These are phyloP conservation scores for Tetragnatha versicolor DNA, from an alignment of 1,140 invertebrate species.

Conservation along the genomic window DNA sequence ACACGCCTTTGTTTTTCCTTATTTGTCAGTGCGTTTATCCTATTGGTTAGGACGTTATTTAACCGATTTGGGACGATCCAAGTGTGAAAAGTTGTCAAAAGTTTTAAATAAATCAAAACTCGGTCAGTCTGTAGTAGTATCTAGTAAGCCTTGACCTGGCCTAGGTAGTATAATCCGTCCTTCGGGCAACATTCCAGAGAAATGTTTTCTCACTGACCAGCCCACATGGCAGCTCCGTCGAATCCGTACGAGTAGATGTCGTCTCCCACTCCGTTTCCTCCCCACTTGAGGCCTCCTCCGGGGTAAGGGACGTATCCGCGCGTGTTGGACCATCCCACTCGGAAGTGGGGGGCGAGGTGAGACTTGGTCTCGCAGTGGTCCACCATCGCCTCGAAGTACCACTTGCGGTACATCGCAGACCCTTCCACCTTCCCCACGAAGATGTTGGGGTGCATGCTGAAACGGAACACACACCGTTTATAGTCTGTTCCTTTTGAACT, in stretches of 20 bases:
- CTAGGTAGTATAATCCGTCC: no score
- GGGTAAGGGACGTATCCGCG: slow-evolving; percentile 91
- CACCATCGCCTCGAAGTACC: slow-evolving; percentile 99
- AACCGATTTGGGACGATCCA: no score
- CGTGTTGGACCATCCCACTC: slow-evolving; percentile 98
- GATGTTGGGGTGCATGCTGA: slow-evolving; percentile 95
- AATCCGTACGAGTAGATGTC: slow-evolving; percentile 98
- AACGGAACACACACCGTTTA: slow-evolving; percentile 61
- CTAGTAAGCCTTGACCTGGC: no score
- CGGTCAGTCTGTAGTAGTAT: no score
- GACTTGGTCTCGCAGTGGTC: slow-evolving; percentile 96
- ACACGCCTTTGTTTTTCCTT: no score
- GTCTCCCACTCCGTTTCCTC: slow-evolving; percentile 97
- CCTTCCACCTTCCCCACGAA: slow-evolving; percentile 97
- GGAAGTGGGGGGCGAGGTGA: slow-evolving; percentile 91
- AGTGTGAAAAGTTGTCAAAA: no score
- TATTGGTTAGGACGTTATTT: no score
- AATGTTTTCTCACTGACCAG: no score
- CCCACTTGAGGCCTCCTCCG: slow-evolving; percentile 97
- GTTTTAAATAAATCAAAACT: no score
- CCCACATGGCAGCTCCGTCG: slow-evolving; percentile 91
- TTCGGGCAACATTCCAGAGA: no score
- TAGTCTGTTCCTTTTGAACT: no score
- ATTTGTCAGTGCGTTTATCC: no score
- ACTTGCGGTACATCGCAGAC: slow-evolving; percentile 96